phyloP scores from a whole-genome alignment of 2,888 invertebrate species.

The Scaptomyza flava region DNA sequence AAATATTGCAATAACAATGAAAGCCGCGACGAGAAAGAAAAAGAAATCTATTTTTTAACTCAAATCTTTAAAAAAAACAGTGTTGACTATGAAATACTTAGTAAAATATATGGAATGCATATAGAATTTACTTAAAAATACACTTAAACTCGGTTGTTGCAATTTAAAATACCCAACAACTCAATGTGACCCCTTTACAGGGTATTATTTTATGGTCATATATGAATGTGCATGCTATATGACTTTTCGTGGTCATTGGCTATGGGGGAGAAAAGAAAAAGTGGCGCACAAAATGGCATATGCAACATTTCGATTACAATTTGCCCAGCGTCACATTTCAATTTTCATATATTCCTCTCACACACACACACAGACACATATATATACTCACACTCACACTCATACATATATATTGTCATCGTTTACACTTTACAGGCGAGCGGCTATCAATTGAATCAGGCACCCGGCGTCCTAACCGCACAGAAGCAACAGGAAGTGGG shows the following conservation, averaged over 20 bases:
- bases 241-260: conserved; percentile 28
- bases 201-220: conserved; percentile 26
- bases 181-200: not conserved
- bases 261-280: conserved; percentile 9
- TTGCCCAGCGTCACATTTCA: conserved; percentile 26
- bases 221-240: conserved; percentile 20
- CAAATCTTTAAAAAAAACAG: too few species aligned
- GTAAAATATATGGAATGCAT: not conserved
- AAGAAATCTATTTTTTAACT: too few species aligned
- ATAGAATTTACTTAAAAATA: too few species aligned
- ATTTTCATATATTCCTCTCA: conserved; percentile 31
- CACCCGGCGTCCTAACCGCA: conserved; percentile 72
- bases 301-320: conserved; percentile 29
- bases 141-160: too few species aligned
- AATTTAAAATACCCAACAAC: not conserved
- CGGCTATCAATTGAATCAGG: conserved; percentile 73
- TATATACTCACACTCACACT: conserved; percentile 2
- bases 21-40: conserved; percentile 29
- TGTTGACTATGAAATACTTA: conserved; percentile 2
- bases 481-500: conserved; percentile 78
- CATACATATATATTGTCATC: conserved; percentile 6
- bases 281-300: conserved; percentile 16
- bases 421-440: conserved; percentile 67
- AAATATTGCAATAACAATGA: conserved; percentile 62
- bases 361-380: conserved; percentile 10